Percentiles rank a stretch among this genome's conserved stretches.
These are phyloP conservation scores for Oophaga pumilio DNA, from an alignment of 2,113 vertebrate species.

Conservation along the genomic window DNA sequence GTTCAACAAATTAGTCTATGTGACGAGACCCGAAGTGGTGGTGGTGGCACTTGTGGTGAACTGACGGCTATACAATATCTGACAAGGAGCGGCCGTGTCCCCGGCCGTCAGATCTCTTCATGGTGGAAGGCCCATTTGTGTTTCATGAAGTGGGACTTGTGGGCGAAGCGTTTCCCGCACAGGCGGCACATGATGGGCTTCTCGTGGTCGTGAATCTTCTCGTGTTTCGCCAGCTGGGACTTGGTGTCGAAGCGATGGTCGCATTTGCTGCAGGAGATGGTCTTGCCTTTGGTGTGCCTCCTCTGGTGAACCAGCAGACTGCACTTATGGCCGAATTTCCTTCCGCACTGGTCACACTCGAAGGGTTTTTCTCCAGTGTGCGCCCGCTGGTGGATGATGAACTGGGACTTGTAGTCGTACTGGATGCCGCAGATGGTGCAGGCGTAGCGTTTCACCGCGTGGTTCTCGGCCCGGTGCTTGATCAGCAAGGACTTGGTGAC, in stretches of 20 bases:
- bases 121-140: slow-evolving; percentile 14
- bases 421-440: slow-evolving; percentile 23
- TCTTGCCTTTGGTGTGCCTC: background rate
- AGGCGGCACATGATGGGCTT: slow-evolving; percentile 1
- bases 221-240: background rate
- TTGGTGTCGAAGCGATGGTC: slow-evolving; percentile 1
- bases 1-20: no score
- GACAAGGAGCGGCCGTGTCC: background rate
- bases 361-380: slow-evolving; percentile 37
- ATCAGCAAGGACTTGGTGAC: background rate
- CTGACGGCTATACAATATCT: background rate
- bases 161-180: slow-evolving; percentile 11
- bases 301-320: slow-evolving; percentile 24
- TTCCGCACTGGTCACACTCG: slow-evolving; percentile 11
- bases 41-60: slow-evolving; percentile 10
- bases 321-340: slow-evolving; percentile 22
- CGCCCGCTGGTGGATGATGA: slow-evolving; percentile 21
- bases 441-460: background rate
- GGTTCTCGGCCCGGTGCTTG: slow-evolving; percentile 2
- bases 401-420: slow-evolving; percentile 28
- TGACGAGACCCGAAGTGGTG: no score
- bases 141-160: slow-evolving; percentile 7
- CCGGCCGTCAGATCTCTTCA: background rate
- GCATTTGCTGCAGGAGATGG: background rate
- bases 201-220: slow-evolving; percentile 9